Evolutionary conservation across 2,888 invertebrate species (phyloP), one percentile per base, ranked within the genome.

Genomic region (Epicampocera succincta): DNA sequence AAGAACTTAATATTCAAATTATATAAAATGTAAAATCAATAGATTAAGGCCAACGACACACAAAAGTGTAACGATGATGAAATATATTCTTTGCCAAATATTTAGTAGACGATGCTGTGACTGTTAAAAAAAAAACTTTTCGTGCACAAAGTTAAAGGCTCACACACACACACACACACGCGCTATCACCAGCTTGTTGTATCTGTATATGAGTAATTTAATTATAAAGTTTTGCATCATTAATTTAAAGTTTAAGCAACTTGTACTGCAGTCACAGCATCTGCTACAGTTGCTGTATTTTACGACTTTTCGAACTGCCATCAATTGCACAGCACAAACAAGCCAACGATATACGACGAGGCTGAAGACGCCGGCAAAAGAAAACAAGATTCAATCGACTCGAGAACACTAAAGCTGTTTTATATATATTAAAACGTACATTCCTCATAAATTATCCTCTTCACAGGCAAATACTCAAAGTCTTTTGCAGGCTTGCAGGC

Each of bases 141-240:
- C 8, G 5, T 33, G 33, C 33, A 8, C 33, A 3, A 33, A 33
- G 9, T 33, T 33, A 33, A 4, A 33, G 33, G 3, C 33, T 8
- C 33, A 6, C 8, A 33, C 9, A 33, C 33, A 9, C 9, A 33
- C 8, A 50, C 13, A 61, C 29, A 46, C 3, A 11, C 29, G 5
- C n/a, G n/a, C n/a, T n/a, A n/a, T n/a, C n/a, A n/a, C n/a, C n/a
- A 42, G 6, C 21, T 4, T 17, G 56, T 4, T 33, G 33, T 33
- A 46, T 15, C 2, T 48, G 1, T 50, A 12, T 61, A 69, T 75
- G 33, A 77, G 66, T 88, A 87, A 88, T 88, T 88, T 88, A 88
- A 88, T 88, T 88, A 88, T 85, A 88, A 88, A 88, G 86, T 88
- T 77, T 88, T 87, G 82, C 84, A 85, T 87, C 87, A 88, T 88